Conservation (phyloP, 2,797 vertebrate genomes). For the Gorsachius magnificus region DNA sequence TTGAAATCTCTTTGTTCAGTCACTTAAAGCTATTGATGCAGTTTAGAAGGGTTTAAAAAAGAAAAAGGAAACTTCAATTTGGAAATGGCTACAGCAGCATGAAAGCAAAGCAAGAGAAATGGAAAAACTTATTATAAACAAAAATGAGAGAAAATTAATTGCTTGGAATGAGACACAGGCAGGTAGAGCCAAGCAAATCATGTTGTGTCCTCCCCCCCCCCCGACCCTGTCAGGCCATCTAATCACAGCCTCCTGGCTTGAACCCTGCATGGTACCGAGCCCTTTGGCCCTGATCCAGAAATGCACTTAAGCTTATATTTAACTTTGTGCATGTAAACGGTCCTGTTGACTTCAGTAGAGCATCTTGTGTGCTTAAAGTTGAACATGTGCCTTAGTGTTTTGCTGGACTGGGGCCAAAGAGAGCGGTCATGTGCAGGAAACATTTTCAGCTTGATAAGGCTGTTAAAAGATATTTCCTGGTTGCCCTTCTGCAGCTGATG, state of each 20-base stretch:
- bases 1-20: slow-evolving; percentile 61
- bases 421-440: slow-evolving; percentile 5
- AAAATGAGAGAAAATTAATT: slow-evolving; percentile 44
- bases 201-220: background rate
- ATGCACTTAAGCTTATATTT: slow-evolving; percentile 63
- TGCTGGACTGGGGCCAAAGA: slow-evolving; percentile 44
- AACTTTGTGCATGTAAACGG: slow-evolving; percentile 49
- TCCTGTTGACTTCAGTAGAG: slow-evolving; percentile 41
- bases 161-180: slow-evolving; percentile 25
- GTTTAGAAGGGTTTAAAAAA: slow-evolving; percentile 51
- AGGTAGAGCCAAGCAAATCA: slow-evolving; percentile 50
- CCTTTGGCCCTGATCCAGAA: slow-evolving; percentile 50
- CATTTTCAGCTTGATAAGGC: slow-evolving; percentile 48
- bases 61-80: slow-evolving; percentile 44
- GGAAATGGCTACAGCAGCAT: slow-evolving; percentile 35
- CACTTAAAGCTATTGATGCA: slow-evolving; percentile 55
- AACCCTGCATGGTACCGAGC: slow-evolving; percentile 23
- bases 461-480: slow-evolving; percentile 48
- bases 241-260: slow-evolving; percentile 35
- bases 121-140: slow-evolving; percentile 21
- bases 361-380: slow-evolving; percentile 48
- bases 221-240: slow-evolving; percentile 8
- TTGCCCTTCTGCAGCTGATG: slow-evolving; percentile 43
- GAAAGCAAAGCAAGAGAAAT: slow-evolving; percentile 23
- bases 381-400: slow-evolving; percentile 51